Evolutionary conservation across 2,797 vertebrate genomes (phyloP), one percentile per base, ranked within the genome.

Genomic region (Rhodeus uyekii): DNA sequence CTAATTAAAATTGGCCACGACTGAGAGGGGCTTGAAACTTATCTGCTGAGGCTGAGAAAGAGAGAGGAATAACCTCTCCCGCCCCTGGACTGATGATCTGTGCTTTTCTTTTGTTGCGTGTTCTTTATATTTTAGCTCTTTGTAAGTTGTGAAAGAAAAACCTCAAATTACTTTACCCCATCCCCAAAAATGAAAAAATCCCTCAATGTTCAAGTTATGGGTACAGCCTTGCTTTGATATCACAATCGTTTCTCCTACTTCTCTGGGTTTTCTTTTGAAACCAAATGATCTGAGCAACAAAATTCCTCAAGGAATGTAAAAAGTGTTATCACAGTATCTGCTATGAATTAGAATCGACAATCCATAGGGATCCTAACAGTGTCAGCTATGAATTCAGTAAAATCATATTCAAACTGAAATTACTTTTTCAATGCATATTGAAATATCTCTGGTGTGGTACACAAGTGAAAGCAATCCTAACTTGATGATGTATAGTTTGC

Each of bases 1-100:
- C 68, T 79, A 65, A 79, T 73, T 72, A 78, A 55, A 67, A 29
- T 46, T 22, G 16, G 29, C 60, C 60, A 68, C 22, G 36, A 73
- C n/a, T 19, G 58, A 53, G 34, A 34, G 18, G 24, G 50, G 16
- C 38, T 44, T 6, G 71, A 65, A 76, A 46, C 24, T 0, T 36
- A 39, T 53, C 29, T 48, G 67, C 29, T 46, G 67, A 71, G 14
- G 6, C 13, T 46, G 65, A 22, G 34, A 3, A 46, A 60, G 24
- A 36, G 24, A 29, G 63, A 53, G 22, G 16, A 4, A 63, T 29
- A 36, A 36, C 32, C 61, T 68, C 65, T 42, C 22, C 0, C 14
- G 39, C 24, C 18, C 5, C 27, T 48, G 42, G 46, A 48, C 27
- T 22, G 18, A 72, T 50, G 18, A 8, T 5, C 10, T 14, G 44